Conservation (phyloP, 37 sponge, comb jelly and placozoan species). For the Oopsacas minuta region DNA sequence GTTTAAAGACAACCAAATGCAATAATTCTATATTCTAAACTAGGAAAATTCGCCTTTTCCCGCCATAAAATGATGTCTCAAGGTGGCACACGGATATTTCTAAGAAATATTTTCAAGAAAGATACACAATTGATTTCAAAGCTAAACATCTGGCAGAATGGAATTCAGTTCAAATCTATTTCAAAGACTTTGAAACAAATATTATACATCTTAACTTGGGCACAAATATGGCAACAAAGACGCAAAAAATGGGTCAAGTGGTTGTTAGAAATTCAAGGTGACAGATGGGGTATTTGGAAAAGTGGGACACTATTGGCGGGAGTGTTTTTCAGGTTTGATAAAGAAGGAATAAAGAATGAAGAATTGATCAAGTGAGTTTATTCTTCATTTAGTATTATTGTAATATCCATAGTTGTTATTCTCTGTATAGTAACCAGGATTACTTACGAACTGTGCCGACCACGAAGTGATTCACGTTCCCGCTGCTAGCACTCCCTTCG, state of each 20-base stretch:
- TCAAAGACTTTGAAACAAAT: not conserved
- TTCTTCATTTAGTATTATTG: not conserved
- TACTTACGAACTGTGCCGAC: not conserved
- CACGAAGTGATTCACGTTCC: no score
- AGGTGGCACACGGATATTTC: not conserved
- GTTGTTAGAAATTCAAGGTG: not conserved
- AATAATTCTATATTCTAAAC: not conserved
- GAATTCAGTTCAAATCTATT: not conserved
- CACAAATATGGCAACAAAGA: not conserved
- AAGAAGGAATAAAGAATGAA: not conserved
- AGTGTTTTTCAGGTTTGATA: not conserved
- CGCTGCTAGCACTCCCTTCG: no score
- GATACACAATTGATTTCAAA: not conserved
- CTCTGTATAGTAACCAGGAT: not conserved
- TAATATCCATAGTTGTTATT: not conserved
- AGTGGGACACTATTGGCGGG: not conserved
- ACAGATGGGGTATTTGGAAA: slow-evolving; percentile 6
- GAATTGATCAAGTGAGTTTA: not conserved
- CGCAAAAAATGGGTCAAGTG: not conserved
- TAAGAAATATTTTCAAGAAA: not conserved
- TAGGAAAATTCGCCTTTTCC: no score
- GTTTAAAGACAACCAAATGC: no score
- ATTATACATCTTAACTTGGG: not conserved
- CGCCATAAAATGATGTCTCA: not conserved
- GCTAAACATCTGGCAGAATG: not conserved